These are phyloP conservation scores for Oostethus manadensis DNA, from an alignment of 2,113 vertebrate genomes.

Conservation along the genomic window DNA sequence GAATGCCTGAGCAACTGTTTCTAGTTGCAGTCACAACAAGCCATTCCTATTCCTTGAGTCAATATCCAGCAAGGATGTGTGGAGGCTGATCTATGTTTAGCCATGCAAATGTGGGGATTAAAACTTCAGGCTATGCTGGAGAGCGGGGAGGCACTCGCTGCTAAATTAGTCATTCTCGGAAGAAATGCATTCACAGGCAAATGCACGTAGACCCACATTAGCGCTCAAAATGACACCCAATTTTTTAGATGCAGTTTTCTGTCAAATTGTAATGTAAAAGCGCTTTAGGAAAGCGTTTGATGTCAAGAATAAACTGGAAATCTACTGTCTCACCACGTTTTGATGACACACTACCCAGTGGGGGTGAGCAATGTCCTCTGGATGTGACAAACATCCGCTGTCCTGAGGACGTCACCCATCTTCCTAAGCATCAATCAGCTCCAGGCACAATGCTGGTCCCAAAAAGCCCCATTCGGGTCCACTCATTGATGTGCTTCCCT, in stretches of 20 bases:
- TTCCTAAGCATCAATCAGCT: constrained; percentile 52
- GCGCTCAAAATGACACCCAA: constrained; percentile 13
- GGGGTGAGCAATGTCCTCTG: constrained; percentile 22
- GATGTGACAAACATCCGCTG: constrained; percentile 27
- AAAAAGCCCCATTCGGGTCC: constrained; percentile 37
- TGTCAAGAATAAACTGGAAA: constrained; percentile 30
- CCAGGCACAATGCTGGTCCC: constrained; percentile 9
- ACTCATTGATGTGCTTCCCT: constrained; percentile 56
- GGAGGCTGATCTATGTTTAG: constrained; percentile 65
- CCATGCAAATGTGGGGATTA: constrained; percentile 67
- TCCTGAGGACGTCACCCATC: constrained; percentile 27
- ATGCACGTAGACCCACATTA: constrained; percentile 17
- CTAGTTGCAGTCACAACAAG: constrained; percentile 54
- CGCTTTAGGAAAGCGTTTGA: constrained; percentile 36
- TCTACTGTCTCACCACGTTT: constrained; percentile 26
- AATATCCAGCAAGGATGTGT: constrained; percentile 46
- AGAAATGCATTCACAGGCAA: constrained; percentile 34
- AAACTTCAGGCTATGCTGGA: constrained; percentile 56
- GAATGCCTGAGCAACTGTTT: constrained; percentile 55
- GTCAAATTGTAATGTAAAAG: constrained; percentile 30
- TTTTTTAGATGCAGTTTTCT: constrained; percentile 14
- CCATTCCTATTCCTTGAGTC: constrained; percentile 51
- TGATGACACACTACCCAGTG: constrained; percentile 6
- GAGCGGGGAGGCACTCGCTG: constrained; percentile 32
- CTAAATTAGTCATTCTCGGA: constrained; percentile 54